These are phyloP conservation scores for Siniperca scherzeri DNA, from an alignment of 2,797 vertebrate genomes.

Conservation along the genomic window DNA sequence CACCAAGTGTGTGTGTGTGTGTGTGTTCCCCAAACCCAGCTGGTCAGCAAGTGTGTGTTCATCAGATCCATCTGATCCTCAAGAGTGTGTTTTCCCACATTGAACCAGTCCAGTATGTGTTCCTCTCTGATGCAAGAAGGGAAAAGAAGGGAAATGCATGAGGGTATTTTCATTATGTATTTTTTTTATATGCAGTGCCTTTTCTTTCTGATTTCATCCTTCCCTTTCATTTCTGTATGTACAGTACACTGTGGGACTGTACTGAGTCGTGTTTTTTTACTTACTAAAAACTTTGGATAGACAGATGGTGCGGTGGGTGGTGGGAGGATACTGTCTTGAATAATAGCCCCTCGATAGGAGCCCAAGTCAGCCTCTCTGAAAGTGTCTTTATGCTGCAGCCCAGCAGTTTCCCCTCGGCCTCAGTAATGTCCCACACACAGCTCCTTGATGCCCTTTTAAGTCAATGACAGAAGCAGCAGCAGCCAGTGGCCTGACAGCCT, in stretches of 20 bases:
- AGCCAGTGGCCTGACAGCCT: slow-evolving; percentile 82
- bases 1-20: slow-evolving; percentile 42
- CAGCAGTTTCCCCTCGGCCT: slow-evolving; percentile 77
- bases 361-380: slow-evolving; percentile 74
- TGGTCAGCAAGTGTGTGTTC: slow-evolving; percentile 70
- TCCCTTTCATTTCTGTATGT: slow-evolving; percentile 22
- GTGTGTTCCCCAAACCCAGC: slow-evolving; percentile 67
- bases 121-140: slow-evolving; percentile 15
- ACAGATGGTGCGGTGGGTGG: slow-evolving; percentile 73
- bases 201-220: slow-evolving; percentile 27
- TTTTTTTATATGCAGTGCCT: not conserved
- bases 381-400: slow-evolving; percentile 76
- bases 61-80: slow-evolving; percentile 70
- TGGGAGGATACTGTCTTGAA: slow-evolving; percentile 77
- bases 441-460: slow-evolving; percentile 83
- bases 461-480: slow-evolving; percentile 82
- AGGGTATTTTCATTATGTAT: no score
- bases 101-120: slow-evolving; percentile 25
- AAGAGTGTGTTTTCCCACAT: slow-evolving; percentile 44
- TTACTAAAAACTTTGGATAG: slow-evolving; percentile 72
- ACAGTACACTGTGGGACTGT: slow-evolving; percentile 46
- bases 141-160: not conserved
- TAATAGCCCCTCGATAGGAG: slow-evolving; percentile 76
- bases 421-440: slow-evolving; percentile 79
- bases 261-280: slow-evolving; percentile 54